Conservation (phyloP, 2,888 invertebrate species). For the Harmothoe impar region DNA sequence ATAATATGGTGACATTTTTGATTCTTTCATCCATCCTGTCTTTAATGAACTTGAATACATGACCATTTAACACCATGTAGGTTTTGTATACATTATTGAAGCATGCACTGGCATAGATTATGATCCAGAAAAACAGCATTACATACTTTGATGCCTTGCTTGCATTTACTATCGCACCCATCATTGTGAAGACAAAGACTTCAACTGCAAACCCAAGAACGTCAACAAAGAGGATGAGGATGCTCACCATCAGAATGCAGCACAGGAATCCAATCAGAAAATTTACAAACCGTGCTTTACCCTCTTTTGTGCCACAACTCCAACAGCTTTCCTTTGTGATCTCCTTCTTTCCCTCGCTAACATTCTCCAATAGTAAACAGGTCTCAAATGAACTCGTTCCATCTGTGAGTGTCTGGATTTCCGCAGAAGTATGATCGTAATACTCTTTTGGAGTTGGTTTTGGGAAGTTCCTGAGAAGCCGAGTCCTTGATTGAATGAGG, state of each 20-base stretch:
- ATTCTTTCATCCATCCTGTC: constrained; percentile 76
- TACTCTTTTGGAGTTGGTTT: background rate
- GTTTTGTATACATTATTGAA: constrained; percentile 80
- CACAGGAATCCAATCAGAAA: constrained; percentile 67
- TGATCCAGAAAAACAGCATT: constrained; percentile 78
- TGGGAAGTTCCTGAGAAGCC: constrained; percentile 59
- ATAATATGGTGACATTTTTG: constrained; percentile 76
- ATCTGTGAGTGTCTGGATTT: constrained; percentile 63
- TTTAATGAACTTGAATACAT: constrained; percentile 80
- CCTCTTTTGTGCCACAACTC: constrained; percentile 47
- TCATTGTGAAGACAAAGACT: constrained; percentile 79
- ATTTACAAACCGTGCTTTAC: background rate
- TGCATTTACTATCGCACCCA: constrained; percentile 82
- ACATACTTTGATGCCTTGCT: constrained; percentile 79
- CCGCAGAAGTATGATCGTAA: background rate
- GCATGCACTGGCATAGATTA: constrained; percentile 81
- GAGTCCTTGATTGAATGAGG: constrained; percentile 67
- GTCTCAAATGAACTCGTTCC: constrained; percentile 69
- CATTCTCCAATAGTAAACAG: constrained; percentile 69
- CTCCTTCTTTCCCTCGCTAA: constrained; percentile 66
- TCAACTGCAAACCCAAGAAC: constrained; percentile 78
- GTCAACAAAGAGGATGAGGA: constrained; percentile 78
- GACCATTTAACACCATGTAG: constrained; percentile 78
- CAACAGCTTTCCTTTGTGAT: constrained; percentile 1
- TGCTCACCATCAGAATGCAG: constrained; percentile 64